phyloP scores from a whole-genome alignment of 2,113 vertebrate genomes.

The Neodon shergylaensis region DNA sequence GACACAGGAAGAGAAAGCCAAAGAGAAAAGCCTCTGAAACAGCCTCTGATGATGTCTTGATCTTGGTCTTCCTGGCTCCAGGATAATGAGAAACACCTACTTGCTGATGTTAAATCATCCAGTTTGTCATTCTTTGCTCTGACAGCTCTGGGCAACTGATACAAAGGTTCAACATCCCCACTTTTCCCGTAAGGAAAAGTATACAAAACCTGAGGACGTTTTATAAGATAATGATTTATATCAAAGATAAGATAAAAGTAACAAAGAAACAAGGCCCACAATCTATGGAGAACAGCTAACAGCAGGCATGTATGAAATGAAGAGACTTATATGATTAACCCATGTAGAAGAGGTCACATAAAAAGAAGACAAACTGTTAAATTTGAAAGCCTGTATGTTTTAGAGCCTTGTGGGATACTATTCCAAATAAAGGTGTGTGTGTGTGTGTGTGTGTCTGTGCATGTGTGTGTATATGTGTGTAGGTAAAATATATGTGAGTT shows the following conservation, averaged over 20 bases:
- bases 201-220: not conserved
- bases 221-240: conserved; percentile 6
- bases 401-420: conserved; percentile 10
- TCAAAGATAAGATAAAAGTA: conserved; percentile 19
- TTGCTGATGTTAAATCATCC: not conserved
- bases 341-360: not conserved
- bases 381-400: not conserved
- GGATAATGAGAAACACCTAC: not conserved
- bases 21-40: not conserved
- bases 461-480: not conserved
- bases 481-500: not conserved
- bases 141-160: not conserved
- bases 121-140: not conserved
- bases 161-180: not conserved
- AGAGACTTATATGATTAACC: conserved; percentile 64
- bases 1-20: not conserved
- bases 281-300: not conserved
- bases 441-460: not conserved
- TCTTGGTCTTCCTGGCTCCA: not conserved
- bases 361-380: conserved; percentile 46
- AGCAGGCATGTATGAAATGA: conserved; percentile 54
- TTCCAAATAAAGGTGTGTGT: not conserved
- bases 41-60: not conserved
- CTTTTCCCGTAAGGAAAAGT: conserved; percentile 26
- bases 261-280: conserved; percentile 24